Evolutionary conservation across 2,888 invertebrate genomes (phyloP).

Genomic region (Ceriagrion tenellum): DNA sequence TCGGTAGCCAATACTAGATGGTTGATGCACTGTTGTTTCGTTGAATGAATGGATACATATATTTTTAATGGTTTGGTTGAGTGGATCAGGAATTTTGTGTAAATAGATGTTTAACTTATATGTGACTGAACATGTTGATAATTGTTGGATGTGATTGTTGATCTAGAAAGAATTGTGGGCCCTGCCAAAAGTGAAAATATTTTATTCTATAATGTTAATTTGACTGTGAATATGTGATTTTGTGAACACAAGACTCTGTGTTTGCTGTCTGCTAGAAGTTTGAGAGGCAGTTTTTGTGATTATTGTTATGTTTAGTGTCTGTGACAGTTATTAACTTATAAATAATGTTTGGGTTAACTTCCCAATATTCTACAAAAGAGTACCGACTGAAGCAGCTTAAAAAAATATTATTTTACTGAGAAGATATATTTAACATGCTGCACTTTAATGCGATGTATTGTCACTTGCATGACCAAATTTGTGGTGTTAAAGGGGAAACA

Average conservation of each 20-base stretch:
- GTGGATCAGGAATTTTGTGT: slow-evolving; percentile 38
- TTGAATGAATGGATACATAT: slow-evolving; percentile 41
- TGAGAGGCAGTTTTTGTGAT: slow-evolving; percentile 32
- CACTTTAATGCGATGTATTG: slow-evolving; percentile 48
- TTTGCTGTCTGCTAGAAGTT: slow-evolving; percentile 23
- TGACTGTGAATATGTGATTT: slow-evolving; percentile 13
- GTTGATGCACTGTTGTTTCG: slow-evolving; percentile 3
- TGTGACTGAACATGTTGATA: slow-evolving; percentile 49
- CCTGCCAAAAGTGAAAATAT: slow-evolving; percentile 43
- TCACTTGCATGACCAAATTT: slow-evolving; percentile 53
- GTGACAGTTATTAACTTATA: slow-evolving; percentile 51
- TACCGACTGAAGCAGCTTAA: slow-evolving; percentile 57
- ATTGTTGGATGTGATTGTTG: slow-evolving; percentile 63
- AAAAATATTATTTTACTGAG: slow-evolving; percentile 50
- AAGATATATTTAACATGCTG: slow-evolving; percentile 61
- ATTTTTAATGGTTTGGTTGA: slow-evolving; percentile 40
- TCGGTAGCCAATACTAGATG: not conserved
- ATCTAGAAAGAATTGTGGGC: slow-evolving; percentile 44
- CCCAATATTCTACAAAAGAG: slow-evolving; percentile 2
- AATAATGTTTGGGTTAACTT: slow-evolving; percentile 19
- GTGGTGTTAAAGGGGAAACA: slow-evolving; percentile 12
- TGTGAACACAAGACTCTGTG: slow-evolving; percentile 51
- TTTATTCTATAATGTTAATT: slow-evolving; percentile 56
- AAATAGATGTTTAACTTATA: slow-evolving; percentile 33
- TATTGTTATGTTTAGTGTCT: slow-evolving; percentile 47